Evolutionary conservation across 1,140 invertebrate genomes (phyloP), one percentile per base, ranked within the genome.

Genomic region (Chymomyza costata): DNA sequence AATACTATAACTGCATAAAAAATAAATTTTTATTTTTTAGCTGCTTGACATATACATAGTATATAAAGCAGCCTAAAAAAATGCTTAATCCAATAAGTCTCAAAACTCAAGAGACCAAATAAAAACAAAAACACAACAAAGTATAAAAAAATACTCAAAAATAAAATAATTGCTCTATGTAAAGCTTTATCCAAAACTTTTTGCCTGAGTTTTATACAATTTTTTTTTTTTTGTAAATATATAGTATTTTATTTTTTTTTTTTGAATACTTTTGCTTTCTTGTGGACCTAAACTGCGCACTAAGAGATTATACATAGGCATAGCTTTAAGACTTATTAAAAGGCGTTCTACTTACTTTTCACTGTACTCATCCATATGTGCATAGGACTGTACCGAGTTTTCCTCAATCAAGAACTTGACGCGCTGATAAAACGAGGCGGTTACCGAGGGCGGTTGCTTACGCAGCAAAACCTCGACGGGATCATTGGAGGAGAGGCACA

Each of bases 371-470:
- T 97, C 95, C 88, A 94, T 93, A 83, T 97, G 95, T 15, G 97
- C 96, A 87, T 99, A 99, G 78, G 94, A 97, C 87, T 99, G 98
- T 17, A 99, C 97, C 51, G 95, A 97, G 86, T 98, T 96, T 86
- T 98, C 96, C 87, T 99, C 97, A 51, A 99, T 97, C 46, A 99
- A 91, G 87, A 99, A 99, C 83, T 97, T 97, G 85, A 99, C 97
- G 32, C 96, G 90, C 85, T 99, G 96, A 84, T 98, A 99, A 87
- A 99, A 99, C 1, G 97, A 97, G 3, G 96, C 96, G 1, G 96
- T 97, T 25, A 97, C 94, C 30, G 95, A 95, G 6, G 97, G 96
- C 1, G 97, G 95, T 78, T 99, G 96, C 87, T 98, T 98, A 21
- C 96, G 88, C 0, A 98, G 89, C 0, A 99, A 88, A 2, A 99